Base-by-base conservation (phyloP, 2,888 invertebrate genomes). In the Tuberolachnus salignus region DNA sequence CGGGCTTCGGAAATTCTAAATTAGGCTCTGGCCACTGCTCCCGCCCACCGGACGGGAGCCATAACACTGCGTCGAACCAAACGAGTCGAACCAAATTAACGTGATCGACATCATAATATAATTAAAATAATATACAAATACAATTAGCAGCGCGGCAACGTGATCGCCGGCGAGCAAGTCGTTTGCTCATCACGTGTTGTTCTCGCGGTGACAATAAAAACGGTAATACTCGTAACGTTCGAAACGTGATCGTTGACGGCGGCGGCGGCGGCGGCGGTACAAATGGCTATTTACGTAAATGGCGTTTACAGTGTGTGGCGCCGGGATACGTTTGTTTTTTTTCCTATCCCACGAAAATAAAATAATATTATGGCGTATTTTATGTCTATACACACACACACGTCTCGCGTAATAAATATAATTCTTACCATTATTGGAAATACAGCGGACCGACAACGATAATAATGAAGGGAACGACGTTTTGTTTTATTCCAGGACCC, bases 401-500 rank as follows among this genome's bases (percentile, higher is more conserved):
- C 34, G n/a, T n/a, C 13, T 2, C 44, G 53, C 23, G 57, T 71
- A 46, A 57, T 46, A n/a, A n/a, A n/a, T n/a, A n/a, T n/a, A n/a
- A n/a, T n/a, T n/a, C n/a, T n/a, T n/a, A n/a, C n/a, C n/a, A 26
- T 21, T 46, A n/a, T 66, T 34, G 44, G 23, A 66, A 49, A 49
- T 19, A 69, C 16, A 34, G 51, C 53, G 19, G 53, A 69, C 42
- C 21, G 55, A 19, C 21, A 53, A 44, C 46, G 23, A 49, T 70
- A 69, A 34, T 4, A 78, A n/a, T 70, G n/a, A n/a, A n/a, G n/a
- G n/a, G n/a, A n/a, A n/a, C n/a, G n/a, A n/a, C n/a, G 49, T 81
- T 73, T 53, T 72, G n/a, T 63, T 42, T 0, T 55, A 80, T 92
- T 90, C n/a, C 92, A 97, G 94, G 97, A 97, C 86, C 97, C 97